Conservation (phyloP, 2,888 invertebrate species). For the Limenitis camilla region DNA sequence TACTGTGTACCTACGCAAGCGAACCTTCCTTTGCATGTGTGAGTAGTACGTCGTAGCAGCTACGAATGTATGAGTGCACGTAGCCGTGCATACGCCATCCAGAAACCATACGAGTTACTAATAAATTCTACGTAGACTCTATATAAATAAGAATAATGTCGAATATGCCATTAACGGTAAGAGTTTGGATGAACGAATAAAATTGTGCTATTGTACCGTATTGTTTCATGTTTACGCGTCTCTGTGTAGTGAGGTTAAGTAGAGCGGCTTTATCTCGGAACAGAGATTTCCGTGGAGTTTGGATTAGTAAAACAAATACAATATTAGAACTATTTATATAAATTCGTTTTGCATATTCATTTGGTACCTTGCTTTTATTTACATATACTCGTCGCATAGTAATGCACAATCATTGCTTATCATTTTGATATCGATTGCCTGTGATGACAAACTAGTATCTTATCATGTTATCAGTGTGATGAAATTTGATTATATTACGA, state of each 20-base stretch:
- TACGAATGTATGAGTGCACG: conserved; percentile 49
- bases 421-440: conserved; percentile 1
- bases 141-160: conserved; percentile 30
- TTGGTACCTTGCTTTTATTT: too few species aligned
- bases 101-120: conserved; percentile 16
- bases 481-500: neutral
- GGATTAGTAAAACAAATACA: conserved; percentile 44
- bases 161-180: conserved; percentile 24
- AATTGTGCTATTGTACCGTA: conserved; percentile 69
- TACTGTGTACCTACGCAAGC: conserved; percentile 46
- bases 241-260: conserved; percentile 74
- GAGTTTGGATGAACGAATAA: conserved; percentile 40
- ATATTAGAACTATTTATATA: conserved; percentile 3
- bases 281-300: conserved; percentile 65
- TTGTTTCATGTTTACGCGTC: conserved; percentile 73
- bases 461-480: neutral
- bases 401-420: neutral
- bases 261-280: conserved; percentile 73
- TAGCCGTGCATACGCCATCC: conserved; percentile 37
- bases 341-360: too few species aligned
- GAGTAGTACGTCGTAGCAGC: conserved; percentile 21
- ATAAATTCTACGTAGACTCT: conserved; percentile 31
- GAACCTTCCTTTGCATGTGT: conserved; percentile 28
- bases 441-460: neutral
- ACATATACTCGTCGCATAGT: neutral